Evolutionary conservation across 2,797 vertebrate species (phyloP).

Genomic region (Mus minutoides): DNA sequence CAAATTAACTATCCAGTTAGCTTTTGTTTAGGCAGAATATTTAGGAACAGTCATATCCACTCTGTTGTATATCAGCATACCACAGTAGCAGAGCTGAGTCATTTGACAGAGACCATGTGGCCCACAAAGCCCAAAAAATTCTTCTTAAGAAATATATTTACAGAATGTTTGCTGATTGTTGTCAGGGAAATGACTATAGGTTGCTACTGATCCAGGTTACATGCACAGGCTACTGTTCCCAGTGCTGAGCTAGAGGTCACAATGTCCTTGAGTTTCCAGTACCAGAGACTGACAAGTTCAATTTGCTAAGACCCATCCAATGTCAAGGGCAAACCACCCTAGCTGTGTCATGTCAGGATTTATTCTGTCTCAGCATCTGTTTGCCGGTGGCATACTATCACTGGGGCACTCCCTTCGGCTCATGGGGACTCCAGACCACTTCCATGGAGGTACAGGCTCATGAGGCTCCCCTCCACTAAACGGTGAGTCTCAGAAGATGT

Average conservation of each 20-base stretch:
- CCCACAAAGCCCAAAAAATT: not conserved
- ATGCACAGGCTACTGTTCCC: not conserved
- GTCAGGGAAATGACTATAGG: not conserved
- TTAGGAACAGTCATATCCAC: not conserved
- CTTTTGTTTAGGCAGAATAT: not conserved
- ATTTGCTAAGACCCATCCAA: not conserved
- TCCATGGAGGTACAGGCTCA: not conserved
- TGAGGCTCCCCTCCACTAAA: not conserved
- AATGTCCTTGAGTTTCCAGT: not conserved
- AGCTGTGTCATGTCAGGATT: not conserved
- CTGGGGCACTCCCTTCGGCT: not conserved
- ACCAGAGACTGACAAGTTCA: not conserved
- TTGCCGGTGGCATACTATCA: not conserved
- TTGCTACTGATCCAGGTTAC: not conserved
- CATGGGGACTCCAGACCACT: not conserved
- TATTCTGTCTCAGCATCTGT: not conserved
- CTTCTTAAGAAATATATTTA: not conserved
- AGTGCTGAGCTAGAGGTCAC: not conserved
- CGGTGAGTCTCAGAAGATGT: not conserved
- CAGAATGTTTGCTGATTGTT: not conserved
- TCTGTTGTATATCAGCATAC: not conserved
- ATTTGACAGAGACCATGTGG: not conserved
- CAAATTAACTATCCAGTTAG: not conserved
- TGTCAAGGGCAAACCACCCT: not conserved
- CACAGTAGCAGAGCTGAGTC: not conserved